phyloP scores from a whole-genome alignment of 2,888 invertebrate genomes.

The Sphaeridia pumilis region DNA sequence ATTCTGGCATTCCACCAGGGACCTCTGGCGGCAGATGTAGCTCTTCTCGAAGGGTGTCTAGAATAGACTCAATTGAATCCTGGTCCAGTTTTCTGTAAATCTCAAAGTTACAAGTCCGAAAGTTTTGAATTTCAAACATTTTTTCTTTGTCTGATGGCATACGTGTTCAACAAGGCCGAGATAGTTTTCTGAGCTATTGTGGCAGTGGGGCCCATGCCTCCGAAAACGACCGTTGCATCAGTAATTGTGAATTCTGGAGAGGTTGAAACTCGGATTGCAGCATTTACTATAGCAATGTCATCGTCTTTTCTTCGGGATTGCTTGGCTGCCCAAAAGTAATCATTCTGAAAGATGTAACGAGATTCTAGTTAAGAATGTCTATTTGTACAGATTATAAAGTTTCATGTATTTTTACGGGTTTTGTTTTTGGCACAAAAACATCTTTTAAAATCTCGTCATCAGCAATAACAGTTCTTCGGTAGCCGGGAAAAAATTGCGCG shows the following conservation, averaged over 20 bases:
- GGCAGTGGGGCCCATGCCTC: conserved; percentile 86
- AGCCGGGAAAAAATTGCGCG: conserved; percentile 44
- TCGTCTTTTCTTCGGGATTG: conserved; percentile 86
- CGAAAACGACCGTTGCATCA: conserved; percentile 62
- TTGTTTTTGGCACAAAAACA: conserved; percentile 63
- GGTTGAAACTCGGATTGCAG: conserved; percentile 53
- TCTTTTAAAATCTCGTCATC: conserved; percentile 69
- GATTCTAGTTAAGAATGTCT: neutral
- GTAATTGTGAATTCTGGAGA: conserved; percentile 44
- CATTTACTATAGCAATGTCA: conserved; percentile 91
- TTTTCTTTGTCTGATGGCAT: conserved; percentile 22
- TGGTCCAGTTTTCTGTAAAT: conserved; percentile 51
- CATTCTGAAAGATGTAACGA: conserved; percentile 41
- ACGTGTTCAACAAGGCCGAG: conserved; percentile 47
- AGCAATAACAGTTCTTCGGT: conserved; percentile 60
- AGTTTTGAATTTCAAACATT: neutral
- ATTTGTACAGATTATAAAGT: neutral
- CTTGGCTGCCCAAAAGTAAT: conserved; percentile 74
- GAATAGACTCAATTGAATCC: conserved; percentile 49
- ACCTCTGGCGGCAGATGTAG: conserved; percentile 59
- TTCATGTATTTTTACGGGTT: conserved; percentile 37
- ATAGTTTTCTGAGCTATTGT: conserved; percentile 58
- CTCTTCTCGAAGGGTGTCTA: conserved; percentile 56
- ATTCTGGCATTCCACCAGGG: conserved; percentile 73
- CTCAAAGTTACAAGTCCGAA: neutral